A percentile compares a stretch with the other conserved stretches of the same genome.
Evolutionary conservation across 2,888 invertebrate genomes (phyloP).

Genomic region (Philopedon plagiatum): DNA sequence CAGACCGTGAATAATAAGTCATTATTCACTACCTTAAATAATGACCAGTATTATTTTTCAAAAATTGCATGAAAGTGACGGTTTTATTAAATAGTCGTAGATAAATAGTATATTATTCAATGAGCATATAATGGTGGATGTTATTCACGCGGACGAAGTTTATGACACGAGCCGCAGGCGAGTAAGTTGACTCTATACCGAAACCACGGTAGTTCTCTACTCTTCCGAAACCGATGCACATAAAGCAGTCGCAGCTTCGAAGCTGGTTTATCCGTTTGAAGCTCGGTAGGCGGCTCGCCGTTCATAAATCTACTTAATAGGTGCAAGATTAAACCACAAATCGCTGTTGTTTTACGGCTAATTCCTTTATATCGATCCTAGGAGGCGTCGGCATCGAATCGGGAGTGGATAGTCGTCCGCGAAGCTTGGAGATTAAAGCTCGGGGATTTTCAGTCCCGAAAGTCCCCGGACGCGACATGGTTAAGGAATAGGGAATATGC

Average conservation of each 20-base stretch:
- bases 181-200: not conserved
- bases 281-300: constrained; percentile 61
- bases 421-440: constrained; percentile 34
- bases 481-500: not conserved
- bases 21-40: too few relatives aligned
- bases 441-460: constrained; percentile 14
- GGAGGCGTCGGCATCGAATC: constrained; percentile 55
- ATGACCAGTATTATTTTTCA: too few relatives aligned
- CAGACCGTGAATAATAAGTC: too few relatives aligned
- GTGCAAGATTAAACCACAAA: constrained; percentile 70
- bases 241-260: not conserved
- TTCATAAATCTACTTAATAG: constrained; percentile 68
- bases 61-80: too few relatives aligned
- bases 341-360: constrained; percentile 69
- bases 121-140: too few relatives aligned
- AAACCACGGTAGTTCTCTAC: too few relatives aligned
- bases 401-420: constrained; percentile 46
- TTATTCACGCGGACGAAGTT: too few relatives aligned
- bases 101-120: too few relatives aligned
- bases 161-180: too few relatives aligned
- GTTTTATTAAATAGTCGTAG: too few relatives aligned
- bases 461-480: constrained; percentile 1
- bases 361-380: constrained; percentile 69
- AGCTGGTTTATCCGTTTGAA: constrained; percentile 7
- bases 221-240: not conserved